Conservation (phyloP, 2,888 invertebrate species). For the Zygogramma bicolorata region DNA sequence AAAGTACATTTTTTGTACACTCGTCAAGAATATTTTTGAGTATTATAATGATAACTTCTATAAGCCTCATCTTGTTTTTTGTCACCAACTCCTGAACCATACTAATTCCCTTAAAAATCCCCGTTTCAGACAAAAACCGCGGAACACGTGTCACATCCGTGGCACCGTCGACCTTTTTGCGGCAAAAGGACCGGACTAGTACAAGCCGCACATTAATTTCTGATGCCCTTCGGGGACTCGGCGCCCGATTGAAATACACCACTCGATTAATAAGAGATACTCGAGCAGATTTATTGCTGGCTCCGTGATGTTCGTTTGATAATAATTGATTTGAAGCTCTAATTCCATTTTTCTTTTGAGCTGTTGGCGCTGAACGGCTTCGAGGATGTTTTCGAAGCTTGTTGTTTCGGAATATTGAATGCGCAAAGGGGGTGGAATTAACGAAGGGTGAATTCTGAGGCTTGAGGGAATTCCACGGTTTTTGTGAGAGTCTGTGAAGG, state of each 20-base stretch:
- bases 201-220: conserved; percentile 56
- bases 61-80: too few species aligned
- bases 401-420: neutral
- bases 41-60: too few species aligned
- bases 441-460: neutral
- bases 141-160: neutral
- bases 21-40: too few species aligned
- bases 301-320: conserved; percentile 48
- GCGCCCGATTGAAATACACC: conserved; percentile 56
- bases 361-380: conserved; percentile 15
- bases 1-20: too few species aligned
- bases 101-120: neutral
- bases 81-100: too few species aligned
- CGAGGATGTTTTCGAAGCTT: neutral
- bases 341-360: conserved; percentile 47
- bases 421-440: neutral
- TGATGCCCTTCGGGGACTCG: conserved; percentile 51
- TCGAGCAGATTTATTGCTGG: conserved; percentile 55
- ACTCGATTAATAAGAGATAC: conserved; percentile 58
- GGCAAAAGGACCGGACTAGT: conserved; percentile 19
- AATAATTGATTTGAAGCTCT: conserved; percentile 52
- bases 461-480: neutral
- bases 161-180: conserved; percentile 5
- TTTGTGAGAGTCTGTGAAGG: too few species aligned
- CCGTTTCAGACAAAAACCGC: neutral